Percentiles rank a stretch among this genome's conserved stretches.
Evolutionary conservation across 2,797 vertebrate genomes (phyloP).

Genomic region (Luscinia luscinia): DNA sequence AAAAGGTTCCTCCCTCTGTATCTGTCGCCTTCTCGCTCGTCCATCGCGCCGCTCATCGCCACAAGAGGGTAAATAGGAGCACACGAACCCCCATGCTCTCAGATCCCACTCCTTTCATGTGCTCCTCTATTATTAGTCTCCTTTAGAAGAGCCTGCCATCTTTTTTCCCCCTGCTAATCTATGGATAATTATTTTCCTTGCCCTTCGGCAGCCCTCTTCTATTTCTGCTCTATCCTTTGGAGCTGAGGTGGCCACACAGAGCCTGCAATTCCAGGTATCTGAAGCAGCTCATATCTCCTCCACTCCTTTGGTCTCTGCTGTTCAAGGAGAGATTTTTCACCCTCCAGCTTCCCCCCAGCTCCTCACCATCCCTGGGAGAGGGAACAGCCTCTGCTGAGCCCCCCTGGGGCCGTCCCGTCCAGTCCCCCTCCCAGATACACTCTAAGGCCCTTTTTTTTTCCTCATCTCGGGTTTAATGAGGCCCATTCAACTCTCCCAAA

Average conservation of each 20-base stretch:
- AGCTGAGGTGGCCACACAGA: not conserved
- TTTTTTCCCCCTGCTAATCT: not conserved
- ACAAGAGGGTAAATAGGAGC: slow-evolving; percentile 21
- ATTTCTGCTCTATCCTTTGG: slow-evolving; percentile 15
- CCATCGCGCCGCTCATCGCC: not conserved
- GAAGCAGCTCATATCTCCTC: not conserved
- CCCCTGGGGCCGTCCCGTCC: fast-evolving
- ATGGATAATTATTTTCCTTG: slow-evolving; percentile 50
- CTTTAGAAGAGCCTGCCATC: slow-evolving; percentile 29
- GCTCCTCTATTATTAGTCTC: slow-evolving; percentile 55
- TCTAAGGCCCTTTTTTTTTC: slow-evolving; percentile 76
- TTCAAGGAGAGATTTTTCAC: not conserved
- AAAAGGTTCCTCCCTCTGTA: not conserved
- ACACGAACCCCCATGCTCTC: not conserved
- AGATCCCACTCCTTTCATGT: slow-evolving; percentile 48
- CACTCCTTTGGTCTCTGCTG: not conserved
- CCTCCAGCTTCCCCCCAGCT: not conserved
- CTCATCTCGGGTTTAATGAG: slow-evolving; percentile 77
- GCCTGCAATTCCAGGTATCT: not conserved
- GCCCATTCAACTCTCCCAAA: slow-evolving; percentile 76
- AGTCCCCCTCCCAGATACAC: slow-evolving; percentile 36
- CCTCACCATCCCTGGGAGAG: not conserved
- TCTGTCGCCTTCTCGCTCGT: not conserved
- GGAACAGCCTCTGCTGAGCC: not conserved
- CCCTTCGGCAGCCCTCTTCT: slow-evolving; percentile 55